Evolutionary conservation across 2,888 invertebrate genomes (phyloP).

Genomic region (Dynastes hyllus): DNA sequence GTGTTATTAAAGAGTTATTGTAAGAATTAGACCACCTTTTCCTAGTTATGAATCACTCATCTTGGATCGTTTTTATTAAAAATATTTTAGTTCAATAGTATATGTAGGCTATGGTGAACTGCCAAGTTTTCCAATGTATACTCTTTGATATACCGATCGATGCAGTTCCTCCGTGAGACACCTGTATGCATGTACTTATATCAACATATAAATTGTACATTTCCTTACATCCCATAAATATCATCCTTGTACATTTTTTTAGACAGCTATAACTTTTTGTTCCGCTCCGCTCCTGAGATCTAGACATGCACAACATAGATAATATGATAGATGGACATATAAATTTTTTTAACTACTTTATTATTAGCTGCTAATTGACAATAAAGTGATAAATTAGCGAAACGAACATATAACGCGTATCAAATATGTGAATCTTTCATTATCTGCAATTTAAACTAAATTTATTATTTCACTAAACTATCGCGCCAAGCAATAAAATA

Average conservation of each 20-base stretch:
- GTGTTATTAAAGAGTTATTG: too few relatives aligned
- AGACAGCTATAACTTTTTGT: not conserved
- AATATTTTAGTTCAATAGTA: too few relatives aligned
- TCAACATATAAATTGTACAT: not conserved
- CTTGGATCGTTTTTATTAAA: too few relatives aligned
- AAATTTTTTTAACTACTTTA: conserved; percentile 22
- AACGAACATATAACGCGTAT: conserved; percentile 17
- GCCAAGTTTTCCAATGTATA: too few relatives aligned
- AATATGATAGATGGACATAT: not conserved
- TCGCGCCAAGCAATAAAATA: conserved; percentile 29
- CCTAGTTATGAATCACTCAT: too few relatives aligned
- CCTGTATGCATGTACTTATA: too few relatives aligned
- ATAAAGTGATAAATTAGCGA: conserved; percentile 32
- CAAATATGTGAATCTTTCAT: conserved; percentile 19
- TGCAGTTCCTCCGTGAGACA: too few relatives aligned
- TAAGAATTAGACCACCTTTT: too few relatives aligned
- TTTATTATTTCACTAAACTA: conserved; percentile 45
- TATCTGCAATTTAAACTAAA: conserved; percentile 36
- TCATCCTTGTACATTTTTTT: not conserved
- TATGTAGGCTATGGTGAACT: too few relatives aligned
- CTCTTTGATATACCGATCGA: too few relatives aligned
- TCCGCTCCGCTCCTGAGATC: too few relatives aligned
- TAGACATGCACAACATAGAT: not conserved
- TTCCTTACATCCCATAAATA: not conserved
- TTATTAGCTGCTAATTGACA: conserved; percentile 43